These are phyloP conservation scores for Scomber scombrus DNA, from an alignment of 2,113 vertebrate species.

Conservation along the genomic window DNA sequence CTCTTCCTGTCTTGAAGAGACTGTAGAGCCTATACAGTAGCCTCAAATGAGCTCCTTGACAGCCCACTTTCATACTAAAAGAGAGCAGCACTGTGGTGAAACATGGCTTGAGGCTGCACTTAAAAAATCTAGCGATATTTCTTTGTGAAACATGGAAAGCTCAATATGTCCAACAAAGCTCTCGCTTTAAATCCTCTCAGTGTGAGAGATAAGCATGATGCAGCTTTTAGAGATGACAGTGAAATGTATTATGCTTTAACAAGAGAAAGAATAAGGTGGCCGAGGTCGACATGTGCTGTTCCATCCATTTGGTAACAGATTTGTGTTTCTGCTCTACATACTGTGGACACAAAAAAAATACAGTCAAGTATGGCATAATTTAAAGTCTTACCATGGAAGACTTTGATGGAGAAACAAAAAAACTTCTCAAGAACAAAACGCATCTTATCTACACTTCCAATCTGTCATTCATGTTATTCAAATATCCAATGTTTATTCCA, in stretches of 20 bases:
- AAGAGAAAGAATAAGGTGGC: constrained; percentile 48
- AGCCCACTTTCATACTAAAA: constrained; percentile 67
- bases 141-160: constrained; percentile 73
- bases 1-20: constrained; percentile 58
- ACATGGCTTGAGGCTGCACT: constrained; percentile 70
- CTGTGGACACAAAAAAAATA: background rate
- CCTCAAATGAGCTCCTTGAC: constrained; percentile 73
- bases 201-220: constrained; percentile 64
- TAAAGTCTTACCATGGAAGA: background rate
- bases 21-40: constrained; percentile 44
- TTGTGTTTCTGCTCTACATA: constrained; percentile 39
- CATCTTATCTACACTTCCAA: background rate
- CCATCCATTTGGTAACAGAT: constrained; percentile 50
- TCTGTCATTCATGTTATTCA: background rate
- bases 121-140: constrained; percentile 71
- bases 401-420: background rate
- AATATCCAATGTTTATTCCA: background rate
- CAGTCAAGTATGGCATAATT: background rate
- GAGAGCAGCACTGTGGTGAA: constrained; percentile 58
- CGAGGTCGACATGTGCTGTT: constrained; percentile 32
- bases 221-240: constrained; percentile 73
- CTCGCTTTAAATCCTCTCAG: constrained; percentile 73
- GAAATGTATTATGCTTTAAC: constrained; percentile 64
- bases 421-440: too few species aligned
- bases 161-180: constrained; percentile 75